Base-by-base conservation (phyloP, 1,140 invertebrate species). In the Dendroctonus valens region DNA sequence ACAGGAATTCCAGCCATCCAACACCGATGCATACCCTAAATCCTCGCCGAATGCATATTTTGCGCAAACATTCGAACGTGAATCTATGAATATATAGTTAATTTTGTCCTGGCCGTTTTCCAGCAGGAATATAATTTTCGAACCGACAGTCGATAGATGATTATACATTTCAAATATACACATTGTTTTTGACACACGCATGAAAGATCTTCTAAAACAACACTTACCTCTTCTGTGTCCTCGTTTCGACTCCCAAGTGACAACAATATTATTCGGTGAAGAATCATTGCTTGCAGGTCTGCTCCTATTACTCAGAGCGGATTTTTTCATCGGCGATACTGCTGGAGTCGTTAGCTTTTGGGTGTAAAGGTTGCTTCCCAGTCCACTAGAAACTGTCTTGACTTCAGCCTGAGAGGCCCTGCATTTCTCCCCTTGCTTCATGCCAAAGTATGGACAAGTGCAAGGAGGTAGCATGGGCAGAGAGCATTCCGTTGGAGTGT, bases 361-460 rank as follows among this genome's bases (percentile, higher is more conserved):
- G 26, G 46, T 54, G n/a, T 69, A 50, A 8, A 26, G 1, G 26
- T 42, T 66, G 7, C 53, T 51, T 51, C 49, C 54, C 38, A 78
- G 68, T 0, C 79, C 78, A 68, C 77, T 79, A 0, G 83, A 80
- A 3, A 85, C 79, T 0, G 85, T 85, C 67, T 83, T 83, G 1
- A 85, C 79, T 70, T 85, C 84, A 3, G 78, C 73, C 0, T 77
- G 77, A 0, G 79, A 77, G 0, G 79, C 70, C 7, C 75, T 68
- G 15, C 67, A 75, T 72, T 81, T 81, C 40, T 83, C 82, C 83
- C 59, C 83, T 81, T 14, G 41, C n/a, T 14, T n/a, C 46, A 65
- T 87, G 83, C 89, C 88, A 71, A 92, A 91, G 70, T 91, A 91
- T 0, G 90, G 89, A 72, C 89, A 90, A 0, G 88, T 90, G 75